Conservation (phyloP, 2,797 vertebrate species). For the Helostoma temminkii region DNA sequence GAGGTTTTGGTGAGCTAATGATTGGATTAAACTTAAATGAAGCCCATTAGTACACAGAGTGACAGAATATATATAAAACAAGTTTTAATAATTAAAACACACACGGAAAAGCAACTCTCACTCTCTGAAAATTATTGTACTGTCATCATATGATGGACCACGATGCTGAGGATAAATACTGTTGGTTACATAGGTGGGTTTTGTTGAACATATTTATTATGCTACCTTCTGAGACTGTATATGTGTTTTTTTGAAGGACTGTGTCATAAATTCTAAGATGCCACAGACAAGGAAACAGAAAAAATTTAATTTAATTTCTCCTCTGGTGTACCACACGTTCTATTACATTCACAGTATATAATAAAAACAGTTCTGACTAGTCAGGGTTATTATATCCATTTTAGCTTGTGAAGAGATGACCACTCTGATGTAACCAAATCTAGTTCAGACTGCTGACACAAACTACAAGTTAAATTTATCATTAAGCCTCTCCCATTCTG, state of each 20-base stretch:
- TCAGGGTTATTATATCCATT: conserved; percentile 14
- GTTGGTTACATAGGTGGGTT: background rate
- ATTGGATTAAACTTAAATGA: too few species aligned
- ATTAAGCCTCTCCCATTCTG: conserved; percentile 31
- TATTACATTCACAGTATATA: background rate
- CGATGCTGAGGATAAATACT: background rate
- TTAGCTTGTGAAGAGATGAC: conserved; percentile 22
- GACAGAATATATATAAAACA: too few species aligned
- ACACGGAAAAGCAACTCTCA: too few species aligned
- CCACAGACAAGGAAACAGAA: too few species aligned
- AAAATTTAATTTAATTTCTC: background rate
- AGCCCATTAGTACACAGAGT: too few species aligned
- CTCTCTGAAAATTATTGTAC: too few species aligned
- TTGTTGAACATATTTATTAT: background rate
- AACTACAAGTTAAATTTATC: conserved; percentile 69
- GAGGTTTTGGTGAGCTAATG: too few species aligned
- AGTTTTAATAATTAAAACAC: too few species aligned
- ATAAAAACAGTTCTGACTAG: background rate
- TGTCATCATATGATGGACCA: too few species aligned
- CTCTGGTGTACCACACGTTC: background rate
- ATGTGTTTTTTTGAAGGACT: background rate
- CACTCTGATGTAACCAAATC: conserved; percentile 53
- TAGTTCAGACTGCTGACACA: conserved; percentile 53
- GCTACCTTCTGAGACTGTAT: background rate
- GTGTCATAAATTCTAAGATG: background rate